Percentiles rank a stretch among this genome's conserved stretches.
phyloP scores from a whole-genome alignment of 2,888 invertebrate genomes.

The Lithophane socia region DNA sequence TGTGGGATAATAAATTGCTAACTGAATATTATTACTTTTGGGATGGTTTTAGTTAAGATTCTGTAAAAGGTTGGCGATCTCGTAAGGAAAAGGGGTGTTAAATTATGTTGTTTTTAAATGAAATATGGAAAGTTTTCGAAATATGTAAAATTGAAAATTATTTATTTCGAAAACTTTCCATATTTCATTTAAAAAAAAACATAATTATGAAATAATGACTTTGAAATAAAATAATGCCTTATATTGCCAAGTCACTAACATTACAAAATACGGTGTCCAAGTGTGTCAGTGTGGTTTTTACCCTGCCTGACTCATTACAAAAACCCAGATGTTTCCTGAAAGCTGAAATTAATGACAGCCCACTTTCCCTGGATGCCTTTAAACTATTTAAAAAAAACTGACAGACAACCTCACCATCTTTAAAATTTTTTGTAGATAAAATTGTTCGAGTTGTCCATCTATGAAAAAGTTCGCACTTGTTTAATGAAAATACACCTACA shows the following conservation, averaged over 20 bases:
- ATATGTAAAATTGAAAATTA: not conserved
- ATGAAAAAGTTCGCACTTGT: not conserved
- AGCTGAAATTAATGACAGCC: not conserved
- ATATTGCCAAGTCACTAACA: not conserved
- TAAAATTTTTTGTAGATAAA: no score
- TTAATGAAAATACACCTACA: no score
- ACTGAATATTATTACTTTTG: not conserved
- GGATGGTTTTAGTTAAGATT: not conserved
- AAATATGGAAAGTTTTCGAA: not conserved
- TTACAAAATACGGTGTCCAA: not conserved
- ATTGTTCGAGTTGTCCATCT: not conserved
- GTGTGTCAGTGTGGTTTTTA: not conserved
- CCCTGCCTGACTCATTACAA: not conserved
- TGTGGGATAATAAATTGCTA: not conserved
- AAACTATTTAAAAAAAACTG: not conserved
- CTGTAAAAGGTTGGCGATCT: not conserved
- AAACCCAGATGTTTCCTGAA: not conserved
- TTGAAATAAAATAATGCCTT: not conserved
- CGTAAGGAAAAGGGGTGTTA: not conserved
- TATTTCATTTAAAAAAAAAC: no score
- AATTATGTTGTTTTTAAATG: not conserved
- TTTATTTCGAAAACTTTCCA: no score
- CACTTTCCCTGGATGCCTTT: not conserved
- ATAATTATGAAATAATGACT: no score
- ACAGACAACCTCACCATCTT: not conserved